phyloP scores from a whole-genome alignment of 2,113 vertebrate genomes.

The Puntigrus tetrazona region DNA sequence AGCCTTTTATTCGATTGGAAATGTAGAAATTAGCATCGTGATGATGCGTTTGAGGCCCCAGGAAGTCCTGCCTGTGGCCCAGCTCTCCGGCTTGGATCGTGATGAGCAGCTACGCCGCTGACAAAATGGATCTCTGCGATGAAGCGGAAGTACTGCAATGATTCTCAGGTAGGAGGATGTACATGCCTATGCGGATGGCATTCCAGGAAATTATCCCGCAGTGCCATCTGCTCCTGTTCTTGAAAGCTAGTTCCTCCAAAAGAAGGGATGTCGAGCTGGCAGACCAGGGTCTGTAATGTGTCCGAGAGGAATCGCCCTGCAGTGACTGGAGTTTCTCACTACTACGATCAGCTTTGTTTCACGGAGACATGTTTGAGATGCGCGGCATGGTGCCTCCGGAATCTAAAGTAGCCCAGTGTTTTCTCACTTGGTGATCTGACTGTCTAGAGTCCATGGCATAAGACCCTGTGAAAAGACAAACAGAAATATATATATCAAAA shows the following conservation, averaged over 20 bases:
- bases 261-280: constrained; percentile 90
- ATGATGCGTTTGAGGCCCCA: constrained; percentile 90
- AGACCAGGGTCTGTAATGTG: constrained; percentile 93
- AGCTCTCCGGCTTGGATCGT: constrained; percentile 91
- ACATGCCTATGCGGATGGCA: constrained; percentile 94
- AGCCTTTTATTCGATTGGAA: constrained; percentile 98
- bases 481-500: constrained; percentile 41
- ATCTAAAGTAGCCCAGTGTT: constrained; percentile 96
- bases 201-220: too few relatives aligned
- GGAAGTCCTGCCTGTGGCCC: constrained; percentile 91
- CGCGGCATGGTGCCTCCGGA: constrained; percentile 85
- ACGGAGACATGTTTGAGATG: constrained; percentile 87
- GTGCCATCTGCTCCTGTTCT: too few relatives aligned
- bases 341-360: constrained; percentile 93
- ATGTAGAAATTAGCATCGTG: constrained; percentile 95
- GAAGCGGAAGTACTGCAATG: constrained; percentile 91
- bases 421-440: constrained; percentile 96
- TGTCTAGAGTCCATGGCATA: constrained; percentile 90
- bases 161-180: constrained; percentile 90
- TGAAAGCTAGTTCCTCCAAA: constrained; percentile 95
- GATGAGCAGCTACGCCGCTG: constrained; percentile 90
- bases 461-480: constrained; percentile 76
- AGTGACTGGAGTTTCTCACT: constrained; percentile 93
- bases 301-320: constrained; percentile 93
- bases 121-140: constrained; percentile 96